These are phyloP conservation scores for Drosophila setifemur DNA, from an alignment of 1,140 invertebrate genomes.

Conservation along the genomic window DNA sequence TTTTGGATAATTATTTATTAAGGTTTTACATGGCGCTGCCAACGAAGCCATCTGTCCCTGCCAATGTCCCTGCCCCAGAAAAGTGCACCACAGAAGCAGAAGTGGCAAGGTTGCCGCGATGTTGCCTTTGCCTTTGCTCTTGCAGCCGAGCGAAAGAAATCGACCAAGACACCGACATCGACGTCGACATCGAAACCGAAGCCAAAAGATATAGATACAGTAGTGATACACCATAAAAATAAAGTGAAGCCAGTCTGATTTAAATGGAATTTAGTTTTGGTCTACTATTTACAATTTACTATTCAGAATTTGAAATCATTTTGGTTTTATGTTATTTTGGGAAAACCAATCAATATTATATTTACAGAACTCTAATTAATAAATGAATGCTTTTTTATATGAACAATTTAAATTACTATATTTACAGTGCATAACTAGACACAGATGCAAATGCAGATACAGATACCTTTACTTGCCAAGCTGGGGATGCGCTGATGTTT, in stretches of 20 bases:
- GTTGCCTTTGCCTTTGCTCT: constrained; percentile 6
- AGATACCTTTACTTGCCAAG: neutral
- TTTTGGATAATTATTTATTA: constrained; percentile 41
- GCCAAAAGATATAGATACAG: neutral
- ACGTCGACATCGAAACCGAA: neutral
- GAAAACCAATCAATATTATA: no score
- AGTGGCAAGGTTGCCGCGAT: constrained; percentile 17
- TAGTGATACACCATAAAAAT: constrained; percentile 1
- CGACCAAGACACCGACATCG: neutral
- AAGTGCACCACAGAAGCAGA: neutral
- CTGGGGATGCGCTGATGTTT: neutral
- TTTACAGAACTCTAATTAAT: no score
- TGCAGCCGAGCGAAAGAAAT: constrained; percentile 1
- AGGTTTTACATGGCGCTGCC: constrained; percentile 20
- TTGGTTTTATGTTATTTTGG: no score
- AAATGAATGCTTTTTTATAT: no score
- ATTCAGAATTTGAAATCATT: no score
- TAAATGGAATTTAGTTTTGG: neutral
- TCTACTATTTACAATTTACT: neutral
- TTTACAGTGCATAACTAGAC: no score
- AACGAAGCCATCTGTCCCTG: constrained; percentile 9
- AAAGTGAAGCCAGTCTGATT: no score
- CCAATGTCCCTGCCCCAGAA: constrained; percentile 31
- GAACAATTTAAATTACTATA: no score
- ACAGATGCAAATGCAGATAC: neutral